These are phyloP conservation scores for Chaetops frenatus DNA, from an alignment of 2,113 vertebrate genomes.

Conservation along the genomic window DNA sequence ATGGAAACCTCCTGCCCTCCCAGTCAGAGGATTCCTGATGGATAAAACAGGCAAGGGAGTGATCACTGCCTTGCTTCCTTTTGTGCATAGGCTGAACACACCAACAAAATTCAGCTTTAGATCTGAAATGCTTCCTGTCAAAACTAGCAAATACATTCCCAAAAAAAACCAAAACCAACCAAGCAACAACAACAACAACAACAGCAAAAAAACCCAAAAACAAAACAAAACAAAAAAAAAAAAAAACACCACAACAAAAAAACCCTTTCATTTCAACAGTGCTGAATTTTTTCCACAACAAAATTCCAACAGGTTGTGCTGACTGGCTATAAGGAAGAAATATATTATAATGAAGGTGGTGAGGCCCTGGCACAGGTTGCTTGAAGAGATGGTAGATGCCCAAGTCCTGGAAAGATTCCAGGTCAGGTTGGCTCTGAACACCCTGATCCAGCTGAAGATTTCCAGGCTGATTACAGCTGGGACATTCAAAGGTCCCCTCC, in stretches of 20 bases:
- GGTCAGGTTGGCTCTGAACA: background rate
- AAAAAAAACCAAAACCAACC: background rate
- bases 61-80: background rate
- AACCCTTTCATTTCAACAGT: background rate
- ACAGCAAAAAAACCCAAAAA: no score
- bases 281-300: background rate
- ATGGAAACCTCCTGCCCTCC: background rate
- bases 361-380: background rate
- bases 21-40: background rate
- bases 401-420: background rate
- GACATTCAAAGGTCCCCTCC: background rate
- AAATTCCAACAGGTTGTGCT: background rate
- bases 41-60: background rate
- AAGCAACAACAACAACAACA: no score
- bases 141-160: background rate
- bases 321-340: background rate
- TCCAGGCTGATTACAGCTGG: background rate
- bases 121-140: background rate
- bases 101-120: background rate
- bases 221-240: no score
- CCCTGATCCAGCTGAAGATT: background rate
- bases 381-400: background rate
- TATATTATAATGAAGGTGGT: fast-evolving
- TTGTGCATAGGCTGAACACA: background rate
- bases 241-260: no score